These are phyloP conservation scores for Ochotona curzoniae DNA, from an alignment of 2,113 vertebrate genomes.

Conservation along the genomic window DNA sequence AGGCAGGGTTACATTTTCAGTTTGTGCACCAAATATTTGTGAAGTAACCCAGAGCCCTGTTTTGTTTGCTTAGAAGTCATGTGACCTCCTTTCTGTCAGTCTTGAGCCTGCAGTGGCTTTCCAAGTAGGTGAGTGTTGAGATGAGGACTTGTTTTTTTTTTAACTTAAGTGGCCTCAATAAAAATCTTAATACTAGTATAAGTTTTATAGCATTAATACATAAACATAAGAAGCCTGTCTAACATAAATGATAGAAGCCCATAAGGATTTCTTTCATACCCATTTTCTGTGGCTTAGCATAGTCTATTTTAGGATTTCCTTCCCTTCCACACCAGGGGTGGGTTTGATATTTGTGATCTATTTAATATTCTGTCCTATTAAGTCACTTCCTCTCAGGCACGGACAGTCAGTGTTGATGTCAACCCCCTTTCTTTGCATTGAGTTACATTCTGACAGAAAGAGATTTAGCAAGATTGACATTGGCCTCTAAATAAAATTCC, in stretches of 20 bases:
- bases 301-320: constrained; percentile 41
- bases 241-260: constrained; percentile 6
- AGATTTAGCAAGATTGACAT: background rate
- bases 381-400: constrained; percentile 60
- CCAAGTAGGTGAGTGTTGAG: constrained; percentile 18
- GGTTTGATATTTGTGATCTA: background rate
- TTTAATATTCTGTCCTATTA: constrained; percentile 63
- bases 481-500: constrained; percentile 24
- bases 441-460: constrained; percentile 29
- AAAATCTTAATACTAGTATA: background rate
- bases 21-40: constrained; percentile 57
- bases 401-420: constrained; percentile 48
- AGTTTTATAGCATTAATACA: background rate
- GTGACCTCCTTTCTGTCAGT: background rate
- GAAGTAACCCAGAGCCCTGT: constrained; percentile 48
- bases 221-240: background rate
- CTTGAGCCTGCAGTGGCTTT: constrained; percentile 45
- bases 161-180: background rate
- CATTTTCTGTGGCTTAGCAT: background rate
- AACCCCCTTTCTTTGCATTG: background rate
- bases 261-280: constrained; percentile 32
- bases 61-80: constrained; percentile 38
- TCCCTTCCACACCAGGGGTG: accelerated
- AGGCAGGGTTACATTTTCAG: constrained; percentile 65
- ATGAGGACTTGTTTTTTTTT: background rate